These are phyloP conservation scores for Danionella dracula DNA, from an alignment of 2,797 vertebrate species.

Conservation along the genomic window DNA sequence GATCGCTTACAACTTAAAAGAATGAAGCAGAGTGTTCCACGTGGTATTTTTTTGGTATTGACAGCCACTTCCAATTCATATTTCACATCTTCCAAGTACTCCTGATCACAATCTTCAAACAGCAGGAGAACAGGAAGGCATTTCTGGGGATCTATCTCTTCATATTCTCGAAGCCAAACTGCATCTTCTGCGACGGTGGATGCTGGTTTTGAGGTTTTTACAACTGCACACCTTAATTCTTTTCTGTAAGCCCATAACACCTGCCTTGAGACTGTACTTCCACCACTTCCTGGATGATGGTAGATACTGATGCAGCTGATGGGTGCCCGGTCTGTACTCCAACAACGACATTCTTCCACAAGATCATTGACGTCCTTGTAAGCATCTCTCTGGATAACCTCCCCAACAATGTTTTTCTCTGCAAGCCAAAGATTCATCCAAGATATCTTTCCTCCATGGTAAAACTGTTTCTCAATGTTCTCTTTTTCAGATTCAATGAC, in stretches of 20 bases:
- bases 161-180: slow-evolving; percentile 70
- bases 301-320: slow-evolving; percentile 71
- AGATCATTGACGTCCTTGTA: slow-evolving; percentile 54
- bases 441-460: slow-evolving; percentile 63
- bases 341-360: slow-evolving; percentile 51
- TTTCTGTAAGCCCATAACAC: slow-evolving; percentile 75
- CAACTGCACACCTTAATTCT: slow-evolving; percentile 70
- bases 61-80: slow-evolving; percentile 61
- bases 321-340: slow-evolving; percentile 42
- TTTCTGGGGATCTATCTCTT: slow-evolving; percentile 66
- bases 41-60: slow-evolving; percentile 56
- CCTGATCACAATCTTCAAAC: slow-evolving; percentile 73
- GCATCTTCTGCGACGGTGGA: slow-evolving; percentile 65
- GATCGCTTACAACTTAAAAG: slow-evolving; percentile 72
- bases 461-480: slow-evolving; percentile 68
- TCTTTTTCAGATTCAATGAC: slow-evolving; percentile 55
- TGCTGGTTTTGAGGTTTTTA: slow-evolving; percentile 60
- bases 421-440: slow-evolving; percentile 70
- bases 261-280: slow-evolving; percentile 80
- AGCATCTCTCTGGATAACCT: slow-evolving; percentile 66
- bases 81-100: slow-evolving; percentile 70
- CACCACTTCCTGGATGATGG: slow-evolving; percentile 83
- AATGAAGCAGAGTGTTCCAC: slow-evolving; percentile 67
- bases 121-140: slow-evolving; percentile 74
- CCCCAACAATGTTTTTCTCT: slow-evolving; percentile 54